These are phyloP conservation scores for Scaptodrosophila lebanonensis DNA, from an alignment of 1,140 invertebrate genomes.

Conservation along the genomic window DNA sequence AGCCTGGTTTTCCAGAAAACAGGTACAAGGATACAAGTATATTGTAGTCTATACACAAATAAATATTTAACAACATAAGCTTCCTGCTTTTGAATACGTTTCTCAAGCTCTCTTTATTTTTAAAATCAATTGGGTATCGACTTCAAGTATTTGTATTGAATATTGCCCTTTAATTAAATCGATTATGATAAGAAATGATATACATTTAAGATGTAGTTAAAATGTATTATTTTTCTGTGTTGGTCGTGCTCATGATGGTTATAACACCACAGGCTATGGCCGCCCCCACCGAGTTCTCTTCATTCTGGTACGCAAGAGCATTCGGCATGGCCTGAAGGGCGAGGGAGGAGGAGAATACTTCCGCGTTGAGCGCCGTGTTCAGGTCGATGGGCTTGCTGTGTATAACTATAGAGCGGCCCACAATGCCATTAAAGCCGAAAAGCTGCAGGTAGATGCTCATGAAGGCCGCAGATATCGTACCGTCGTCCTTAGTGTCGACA, in stretches of 20 bases:
- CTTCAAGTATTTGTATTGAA: too few species aligned
- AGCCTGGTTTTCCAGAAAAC: too few species aligned
- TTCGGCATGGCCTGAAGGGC: constrained; percentile 53
- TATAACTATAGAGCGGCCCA: constrained; percentile 71
- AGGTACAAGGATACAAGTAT: too few species aligned
- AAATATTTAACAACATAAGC: too few species aligned
- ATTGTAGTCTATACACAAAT: too few species aligned
- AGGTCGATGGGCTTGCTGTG: constrained; percentile 74
- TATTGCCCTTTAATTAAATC: too few species aligned
- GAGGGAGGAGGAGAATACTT: constrained; percentile 63
- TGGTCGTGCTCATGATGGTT: constrained; percentile 60
- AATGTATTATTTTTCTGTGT: not conserved
- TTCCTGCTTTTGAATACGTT: too few species aligned
- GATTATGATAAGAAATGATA: too few species aligned
- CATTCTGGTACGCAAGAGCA: constrained; percentile 63
- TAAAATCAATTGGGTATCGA: not conserved
- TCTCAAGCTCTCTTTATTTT: too few species aligned
- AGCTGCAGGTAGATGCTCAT: constrained; percentile 62
- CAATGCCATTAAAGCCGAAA: constrained; percentile 73
- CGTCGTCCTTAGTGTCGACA: constrained; percentile 69
- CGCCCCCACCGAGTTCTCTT: constrained; percentile 66
- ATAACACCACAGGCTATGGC: constrained; percentile 70
- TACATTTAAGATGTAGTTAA: too few species aligned
- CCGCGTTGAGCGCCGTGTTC: constrained; percentile 66
- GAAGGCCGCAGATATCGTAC: constrained; percentile 58